Base-by-base conservation (phyloP, 2,888 invertebrate genomes). In the Phortica okadai region DNA sequence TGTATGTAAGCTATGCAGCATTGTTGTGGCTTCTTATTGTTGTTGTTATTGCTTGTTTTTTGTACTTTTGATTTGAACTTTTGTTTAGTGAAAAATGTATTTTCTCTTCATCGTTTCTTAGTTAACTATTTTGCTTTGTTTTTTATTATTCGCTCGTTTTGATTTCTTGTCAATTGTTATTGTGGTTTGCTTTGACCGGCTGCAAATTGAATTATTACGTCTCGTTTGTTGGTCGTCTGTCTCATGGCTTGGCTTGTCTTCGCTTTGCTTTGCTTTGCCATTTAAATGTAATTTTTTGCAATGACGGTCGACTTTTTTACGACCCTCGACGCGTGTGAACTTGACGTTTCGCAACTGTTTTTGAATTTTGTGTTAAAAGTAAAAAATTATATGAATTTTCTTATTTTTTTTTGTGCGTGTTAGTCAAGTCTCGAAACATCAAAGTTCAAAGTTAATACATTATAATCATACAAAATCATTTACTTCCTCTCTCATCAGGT, bases 261-360 rank as follows among this genome's bases (percentile, higher is more conserved):
- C 50, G 21, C 10, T 45, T 21, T 54, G 33, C 21, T 67, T 44
- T 67, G 70, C 70, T n/a, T 54, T 3, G 4, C 25, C 16, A 6
- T 16, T 69, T 41, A 1, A 25, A 21, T 64, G 58, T 75, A 72
- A 74, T 74, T 78, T 33, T 74, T 79, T 76, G 50, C 62, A 77
- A 69, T 45, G 21, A 70, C 76, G 74, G 67, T 69, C 69, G 74
- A 76, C 78, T 62, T 33, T 70, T 42, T 42, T 73, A 10, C 59
- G 42, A 42, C 10, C 67, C 16, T 73, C 67, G 16, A n/a, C 50
- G 44, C 54, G 11, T 45, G 7, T 72, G 44, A 76, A n/a, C 21
- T 62, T 41, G 56, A 21, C n/a, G 21, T 54, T 42, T 66, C 73
- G 73, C 56, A 75, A 58, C 72, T 77, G 66, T 72, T 50, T 54